These are phyloP conservation scores for Lates calcarifer DNA, from an alignment of 2,113 vertebrate genomes.

Conservation along the genomic window DNA sequence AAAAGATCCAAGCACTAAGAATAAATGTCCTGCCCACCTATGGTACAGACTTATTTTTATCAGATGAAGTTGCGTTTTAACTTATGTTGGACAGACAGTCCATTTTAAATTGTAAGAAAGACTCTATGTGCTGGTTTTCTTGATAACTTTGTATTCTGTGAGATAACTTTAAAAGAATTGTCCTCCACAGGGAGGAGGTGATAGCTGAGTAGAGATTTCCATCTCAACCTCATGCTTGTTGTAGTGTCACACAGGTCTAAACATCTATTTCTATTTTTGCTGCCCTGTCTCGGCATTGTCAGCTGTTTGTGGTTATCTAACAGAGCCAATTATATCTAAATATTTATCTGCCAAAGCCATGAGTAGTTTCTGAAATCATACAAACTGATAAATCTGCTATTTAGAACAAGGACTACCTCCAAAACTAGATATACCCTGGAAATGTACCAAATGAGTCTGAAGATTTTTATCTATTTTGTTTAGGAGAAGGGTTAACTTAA, in stretches of 20 bases:
- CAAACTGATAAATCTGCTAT: not conserved
- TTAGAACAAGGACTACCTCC: not conserved
- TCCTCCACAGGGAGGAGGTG: conserved; percentile 14
- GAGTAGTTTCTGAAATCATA: conserved; percentile 1
- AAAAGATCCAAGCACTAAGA: not conserved
- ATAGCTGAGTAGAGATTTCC: conserved; percentile 33
- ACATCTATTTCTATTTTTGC: conserved; percentile 12
- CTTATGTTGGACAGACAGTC: conserved; percentile 7
- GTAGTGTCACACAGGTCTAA: conserved; percentile 13
- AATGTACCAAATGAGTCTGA: not conserved
- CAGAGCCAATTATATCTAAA: conserved; percentile 20
- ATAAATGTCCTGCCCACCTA: not conserved
- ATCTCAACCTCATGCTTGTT: conserved; percentile 13
- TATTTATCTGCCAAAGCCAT: not conserved
- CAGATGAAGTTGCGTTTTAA: conserved; percentile 3
- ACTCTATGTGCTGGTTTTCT: conserved; percentile 8
- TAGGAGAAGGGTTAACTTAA: not conserved
- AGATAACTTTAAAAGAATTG: conserved; percentile 25
- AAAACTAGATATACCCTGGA: no score
- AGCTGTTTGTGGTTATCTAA: conserved; percentile 17
- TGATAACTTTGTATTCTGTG: conserved; percentile 10
- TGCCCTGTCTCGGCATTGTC: conserved; percentile 1
- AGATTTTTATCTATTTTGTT: no score
- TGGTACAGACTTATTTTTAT: not conserved
- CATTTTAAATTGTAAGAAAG: not conserved